Evolutionary conservation across 2,888 invertebrate species (phyloP).

Genomic region (Apeira syringaria): DNA sequence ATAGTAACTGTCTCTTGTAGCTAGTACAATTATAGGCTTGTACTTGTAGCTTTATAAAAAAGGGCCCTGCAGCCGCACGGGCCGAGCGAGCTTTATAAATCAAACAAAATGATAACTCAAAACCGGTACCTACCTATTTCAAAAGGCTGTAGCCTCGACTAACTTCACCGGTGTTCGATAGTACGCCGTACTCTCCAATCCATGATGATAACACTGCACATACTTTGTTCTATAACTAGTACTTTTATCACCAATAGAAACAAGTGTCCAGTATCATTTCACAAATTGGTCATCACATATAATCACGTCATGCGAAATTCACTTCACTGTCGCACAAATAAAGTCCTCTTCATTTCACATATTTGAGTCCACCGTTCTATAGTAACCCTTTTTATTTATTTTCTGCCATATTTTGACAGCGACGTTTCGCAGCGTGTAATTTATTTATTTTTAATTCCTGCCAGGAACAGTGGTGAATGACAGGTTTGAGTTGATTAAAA

Average conservation of each 20-base stretch:
- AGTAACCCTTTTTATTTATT: conserved; percentile 79
- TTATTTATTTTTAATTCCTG: conserved; percentile 35
- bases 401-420: conserved; percentile 74
- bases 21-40: no score
- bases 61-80: conserved; percentile 54
- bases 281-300: conserved; percentile 47
- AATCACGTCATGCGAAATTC: conserved; percentile 45
- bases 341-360: conserved; percentile 57
- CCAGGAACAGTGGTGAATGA: conserved; percentile 26
- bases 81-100: conserved; percentile 64
- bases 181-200: conserved; percentile 66
- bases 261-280: conserved; percentile 39
- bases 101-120: conserved; percentile 80
- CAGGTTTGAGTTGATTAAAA: conserved; percentile 15
- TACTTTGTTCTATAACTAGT: conserved; percentile 41
- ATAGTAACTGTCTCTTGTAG: no score
- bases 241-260: conserved; percentile 52
- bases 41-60: no score
- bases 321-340: conserved; percentile 51
- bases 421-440: conserved; percentile 42
- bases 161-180: conserved; percentile 66
- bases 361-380: conserved; percentile 52
- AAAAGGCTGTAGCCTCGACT: conserved; percentile 73
- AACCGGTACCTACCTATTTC: conserved; percentile 82
- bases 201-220: conserved; percentile 56